These are phyloP conservation scores for Pocillopora verrucosa DNA, from an alignment of 64 coral and sea anemone genomes.

Conservation along the genomic window DNA sequence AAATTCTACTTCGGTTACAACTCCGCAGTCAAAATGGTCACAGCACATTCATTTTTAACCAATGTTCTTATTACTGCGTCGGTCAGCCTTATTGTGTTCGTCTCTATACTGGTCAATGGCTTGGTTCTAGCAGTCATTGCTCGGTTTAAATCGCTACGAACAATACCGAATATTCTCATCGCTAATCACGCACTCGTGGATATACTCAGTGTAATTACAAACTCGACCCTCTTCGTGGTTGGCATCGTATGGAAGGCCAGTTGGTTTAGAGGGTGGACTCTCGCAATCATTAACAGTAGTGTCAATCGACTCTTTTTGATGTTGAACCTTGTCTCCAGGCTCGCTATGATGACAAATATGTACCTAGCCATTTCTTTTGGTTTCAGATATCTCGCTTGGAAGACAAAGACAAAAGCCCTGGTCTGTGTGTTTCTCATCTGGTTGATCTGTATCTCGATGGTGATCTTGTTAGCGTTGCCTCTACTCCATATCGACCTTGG, in stretches of 20 bases:
- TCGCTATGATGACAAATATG: background rate
- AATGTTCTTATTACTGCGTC: background rate
- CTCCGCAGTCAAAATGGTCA: background rate
- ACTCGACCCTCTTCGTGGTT: background rate
- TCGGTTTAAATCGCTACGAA: slow-evolving; percentile 11
- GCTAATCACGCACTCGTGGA: background rate
- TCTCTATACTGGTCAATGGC: background rate
- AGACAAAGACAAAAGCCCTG: background rate
- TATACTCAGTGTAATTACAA: background rate
- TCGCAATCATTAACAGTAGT: background rate
- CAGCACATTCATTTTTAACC: background rate
- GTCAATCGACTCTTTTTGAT: background rate
- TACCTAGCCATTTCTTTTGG: background rate
- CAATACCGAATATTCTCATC: background rate
- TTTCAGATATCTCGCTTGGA: background rate
- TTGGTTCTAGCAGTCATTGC: background rate
- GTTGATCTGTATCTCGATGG: background rate
- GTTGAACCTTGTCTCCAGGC: background rate
- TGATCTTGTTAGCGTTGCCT: background rate
- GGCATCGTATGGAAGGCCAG: background rate
- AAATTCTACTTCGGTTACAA: too few relatives aligned
- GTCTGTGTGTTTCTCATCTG: background rate
- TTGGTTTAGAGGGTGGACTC: background rate
- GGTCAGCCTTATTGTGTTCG: background rate
- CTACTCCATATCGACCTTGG: background rate